Base-by-base conservation (phyloP, 1,140 invertebrate genomes). In the Bursaphelenchus mucronatus region DNA sequence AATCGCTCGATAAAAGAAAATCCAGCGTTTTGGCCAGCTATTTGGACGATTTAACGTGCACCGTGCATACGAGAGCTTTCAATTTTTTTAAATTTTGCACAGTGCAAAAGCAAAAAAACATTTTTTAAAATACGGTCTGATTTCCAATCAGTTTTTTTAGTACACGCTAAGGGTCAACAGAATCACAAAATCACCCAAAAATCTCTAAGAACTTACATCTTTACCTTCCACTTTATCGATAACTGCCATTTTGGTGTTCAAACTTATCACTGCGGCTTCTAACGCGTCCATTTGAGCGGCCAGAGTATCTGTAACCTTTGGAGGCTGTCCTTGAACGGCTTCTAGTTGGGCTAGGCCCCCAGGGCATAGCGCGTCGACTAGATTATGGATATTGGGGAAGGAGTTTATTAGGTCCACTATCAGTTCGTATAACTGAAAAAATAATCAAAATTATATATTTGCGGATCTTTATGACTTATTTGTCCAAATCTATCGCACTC, bases 201-300 rank as follows among this genome's bases (percentile, higher is more conserved):
- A 58, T 39, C 15, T 19, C 55, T 4, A n/a, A 21, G 6, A 13
- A 44, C 41, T 55, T 39, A 59, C 47, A 15, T 45, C 15, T 39
- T 75, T 21, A 41, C 67, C 61, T 47, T 74, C 39, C 40, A 73
- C 63, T 30, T 68, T 70, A 43, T 76, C 63, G 39, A 76, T 63
- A 8, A 64, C 71, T n/a, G 56, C 59, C 74, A 74, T 76, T 66
- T 74, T 74, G n/a, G 71, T 63, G 50, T 61, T 76, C 39, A 74
- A 51, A 39, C 66, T 71, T 41, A 70, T 72, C 19, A 76, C 52
- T 17, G 52, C 41, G 6, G 74, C 74, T 41, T 74, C 65, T 15
- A 74, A 15, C 4, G 39, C 51, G 47, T 74, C 71, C 51, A 76
- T 9, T 63, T 74, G 74, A 51, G 52, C 76, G 11, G 67, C 50